Percentiles rank a stretch among this genome's conserved stretches.
Conservation (phyloP, 2,797 vertebrate genomes). For the Lophotriccus pileatus region DNA sequence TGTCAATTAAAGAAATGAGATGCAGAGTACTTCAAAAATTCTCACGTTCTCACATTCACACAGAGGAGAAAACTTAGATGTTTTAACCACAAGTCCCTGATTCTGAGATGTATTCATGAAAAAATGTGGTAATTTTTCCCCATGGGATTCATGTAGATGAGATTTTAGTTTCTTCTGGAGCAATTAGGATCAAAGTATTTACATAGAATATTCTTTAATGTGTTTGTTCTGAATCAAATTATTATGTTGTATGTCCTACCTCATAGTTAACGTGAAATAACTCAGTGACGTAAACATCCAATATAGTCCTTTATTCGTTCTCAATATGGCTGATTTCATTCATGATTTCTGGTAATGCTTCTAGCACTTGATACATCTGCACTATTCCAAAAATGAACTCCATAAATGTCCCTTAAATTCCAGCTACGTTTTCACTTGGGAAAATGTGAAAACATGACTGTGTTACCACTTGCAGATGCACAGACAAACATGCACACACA, state of each 20-base stretch:
- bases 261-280: neutral
- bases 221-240: slow-evolving; percentile 22
- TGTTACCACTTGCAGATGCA: neutral
- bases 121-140: neutral
- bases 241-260: neutral
- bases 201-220: neutral
- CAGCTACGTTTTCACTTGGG: neutral
- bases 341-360: neutral
- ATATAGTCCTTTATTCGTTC: neutral
- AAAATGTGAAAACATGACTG: slow-evolving; percentile 4
- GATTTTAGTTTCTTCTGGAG: neutral
- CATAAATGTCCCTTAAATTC: neutral
- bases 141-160: neutral
- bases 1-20: neutral
- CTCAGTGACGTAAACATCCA: neutral
- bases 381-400: neutral
- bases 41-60: neutral
- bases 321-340: neutral
- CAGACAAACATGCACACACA: neutral
- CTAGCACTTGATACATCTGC: neutral
- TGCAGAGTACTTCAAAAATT: neutral
- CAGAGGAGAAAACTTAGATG: neutral
- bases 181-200: neutral
- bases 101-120: neutral
- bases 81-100: neutral